phyloP scores from a whole-genome alignment of 2,797 vertebrate species.

The Heliangelus exortis region DNA sequence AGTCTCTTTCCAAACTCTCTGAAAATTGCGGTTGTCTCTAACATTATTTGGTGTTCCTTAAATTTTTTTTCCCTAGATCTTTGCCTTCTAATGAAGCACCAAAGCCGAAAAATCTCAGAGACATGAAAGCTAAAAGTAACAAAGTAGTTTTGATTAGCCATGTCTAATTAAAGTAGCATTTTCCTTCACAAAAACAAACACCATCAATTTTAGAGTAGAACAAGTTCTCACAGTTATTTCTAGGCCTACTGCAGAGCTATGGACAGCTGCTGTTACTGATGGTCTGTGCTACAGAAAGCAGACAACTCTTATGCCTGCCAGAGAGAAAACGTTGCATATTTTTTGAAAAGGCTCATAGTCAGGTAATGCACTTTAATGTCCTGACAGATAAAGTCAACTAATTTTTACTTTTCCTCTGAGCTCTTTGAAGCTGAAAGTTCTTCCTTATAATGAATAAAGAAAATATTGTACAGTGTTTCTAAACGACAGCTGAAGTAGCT shows the following conservation, averaged over 20 bases:
- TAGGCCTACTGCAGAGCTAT: neutral
- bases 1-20: neutral
- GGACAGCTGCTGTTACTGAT: neutral
- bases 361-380: neutral
- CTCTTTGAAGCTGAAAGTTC: neutral
- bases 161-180: neutral
- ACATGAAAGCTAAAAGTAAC: neutral
- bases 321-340: neutral
- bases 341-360: neutral
- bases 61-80: neutral
- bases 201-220: neutral
- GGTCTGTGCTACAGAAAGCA: neutral
- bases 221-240: neutral
- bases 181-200: neutral
- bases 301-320: neutral
- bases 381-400: neutral
- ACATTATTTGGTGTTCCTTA: neutral
- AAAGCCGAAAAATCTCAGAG: neutral
- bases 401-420: neutral
- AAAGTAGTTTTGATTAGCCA: neutral
- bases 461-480: slow-evolving; percentile 34
- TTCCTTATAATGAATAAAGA: neutral
- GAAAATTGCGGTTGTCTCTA: neutral
- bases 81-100: neutral
- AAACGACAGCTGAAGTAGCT: slow-evolving; percentile 26